phyloP scores from a whole-genome alignment of 2,888 invertebrate species.

The Ennomos erosarius region DNA sequence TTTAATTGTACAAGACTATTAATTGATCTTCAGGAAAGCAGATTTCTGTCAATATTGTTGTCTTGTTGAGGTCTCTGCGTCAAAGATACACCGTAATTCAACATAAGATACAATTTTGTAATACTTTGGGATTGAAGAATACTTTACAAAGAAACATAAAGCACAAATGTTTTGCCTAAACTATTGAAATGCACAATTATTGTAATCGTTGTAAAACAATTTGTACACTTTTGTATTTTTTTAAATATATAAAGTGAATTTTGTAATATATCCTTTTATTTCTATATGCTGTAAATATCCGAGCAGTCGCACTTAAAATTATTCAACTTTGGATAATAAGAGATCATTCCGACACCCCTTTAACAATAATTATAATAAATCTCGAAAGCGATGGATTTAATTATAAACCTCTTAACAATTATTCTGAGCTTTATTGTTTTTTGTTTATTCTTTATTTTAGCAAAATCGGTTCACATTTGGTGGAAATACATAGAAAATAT shows the following conservation, averaged over 20 bases:
- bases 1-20: too few species aligned
- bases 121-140: conserved; percentile 20
- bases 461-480: too few species aligned
- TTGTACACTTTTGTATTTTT: conserved; percentile 78
- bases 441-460: too few species aligned
- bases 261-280: conserved; percentile 47
- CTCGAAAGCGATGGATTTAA: neutral
- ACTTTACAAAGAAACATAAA: conserved; percentile 35
- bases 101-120: neutral
- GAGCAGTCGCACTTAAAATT: neutral
- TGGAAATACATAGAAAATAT: too few species aligned
- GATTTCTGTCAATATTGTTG: too few species aligned
- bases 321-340: conserved; percentile 1
- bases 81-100: neutral
- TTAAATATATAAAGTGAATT: conserved; percentile 71
- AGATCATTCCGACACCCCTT: neutral
- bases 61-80: too few species aligned
- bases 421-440: too few species aligned
- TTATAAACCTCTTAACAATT: too few species aligned
- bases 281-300: conserved; percentile 13
- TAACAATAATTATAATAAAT: neutral
- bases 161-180: conserved; percentile 58
- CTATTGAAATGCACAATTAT: conserved; percentile 62
- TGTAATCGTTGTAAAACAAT: conserved; percentile 61
- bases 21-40: too few species aligned